A percentile compares a stretch with the other conserved stretches of the same genome.
Evolutionary conservation across 2,888 invertebrate genomes (phyloP).

Genomic region (Harpalus rubripes): DNA sequence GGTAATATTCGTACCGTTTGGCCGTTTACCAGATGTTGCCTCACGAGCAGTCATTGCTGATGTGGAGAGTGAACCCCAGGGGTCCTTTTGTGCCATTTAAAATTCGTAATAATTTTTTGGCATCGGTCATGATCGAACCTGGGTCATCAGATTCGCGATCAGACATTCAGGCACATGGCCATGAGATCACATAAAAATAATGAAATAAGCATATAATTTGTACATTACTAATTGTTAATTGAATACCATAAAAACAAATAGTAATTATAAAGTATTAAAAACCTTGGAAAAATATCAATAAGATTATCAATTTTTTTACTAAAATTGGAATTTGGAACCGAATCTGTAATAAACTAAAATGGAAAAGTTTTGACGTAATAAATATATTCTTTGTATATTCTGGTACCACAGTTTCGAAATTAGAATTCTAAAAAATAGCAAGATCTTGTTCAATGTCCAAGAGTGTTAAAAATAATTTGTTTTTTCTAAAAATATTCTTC

Average conservation of each 20-base stretch:
- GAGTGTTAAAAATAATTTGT: neutral
- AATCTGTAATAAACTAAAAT: neutral
- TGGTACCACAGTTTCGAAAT: neutral
- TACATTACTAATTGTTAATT: neutral
- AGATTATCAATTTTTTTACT: neutral
- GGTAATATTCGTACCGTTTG: no score
- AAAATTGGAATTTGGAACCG: neutral
- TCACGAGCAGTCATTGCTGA: no score
- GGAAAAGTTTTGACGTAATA: neutral
- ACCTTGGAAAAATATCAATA: neutral
- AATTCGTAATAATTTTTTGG: no score
- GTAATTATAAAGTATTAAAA: neutral
- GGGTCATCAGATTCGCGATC: no score
- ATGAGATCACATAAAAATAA: no score
- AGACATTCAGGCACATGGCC: no score
- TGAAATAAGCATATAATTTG: neutral
- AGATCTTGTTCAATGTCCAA: neutral
- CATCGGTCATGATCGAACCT: no score
- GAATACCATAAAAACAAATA: neutral
- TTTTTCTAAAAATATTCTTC: slow-evolving; percentile 24
- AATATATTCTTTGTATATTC: neutral
- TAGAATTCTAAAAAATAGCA: neutral
- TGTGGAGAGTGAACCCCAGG: no score
- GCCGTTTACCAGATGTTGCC: no score
- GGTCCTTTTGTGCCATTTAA: no score